A percentile compares a stretch with the other conserved stretches of the same genome.
phyloP scores from a whole-genome alignment of 2,113 vertebrate genomes.

The Phyllostomus hastatus region DNA sequence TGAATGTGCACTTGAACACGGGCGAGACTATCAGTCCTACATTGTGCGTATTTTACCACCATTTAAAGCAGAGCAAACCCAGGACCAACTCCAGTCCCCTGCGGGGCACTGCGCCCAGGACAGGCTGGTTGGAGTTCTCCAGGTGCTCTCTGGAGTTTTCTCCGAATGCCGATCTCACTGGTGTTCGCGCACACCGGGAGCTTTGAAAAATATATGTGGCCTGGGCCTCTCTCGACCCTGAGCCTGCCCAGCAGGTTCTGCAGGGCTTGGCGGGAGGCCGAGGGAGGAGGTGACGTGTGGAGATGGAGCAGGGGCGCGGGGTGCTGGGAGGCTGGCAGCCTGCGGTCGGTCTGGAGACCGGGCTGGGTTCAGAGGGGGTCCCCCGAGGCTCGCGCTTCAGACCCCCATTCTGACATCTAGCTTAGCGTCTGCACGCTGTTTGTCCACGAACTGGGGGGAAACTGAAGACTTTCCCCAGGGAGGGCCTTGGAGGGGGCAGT shows the following conservation, averaged over 20 bases:
- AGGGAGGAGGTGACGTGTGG: neutral
- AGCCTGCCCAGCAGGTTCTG: neutral
- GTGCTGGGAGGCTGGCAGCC: neutral
- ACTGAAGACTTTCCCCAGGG: neutral
- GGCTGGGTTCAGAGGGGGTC: neutral
- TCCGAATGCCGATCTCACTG: neutral
- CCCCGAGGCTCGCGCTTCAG: neutral
- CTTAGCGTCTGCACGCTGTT: neutral
- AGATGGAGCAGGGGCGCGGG: neutral
- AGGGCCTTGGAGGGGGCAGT: too few species aligned
- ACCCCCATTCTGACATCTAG: neutral
- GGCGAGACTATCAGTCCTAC: neutral
- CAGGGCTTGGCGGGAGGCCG: neutral
- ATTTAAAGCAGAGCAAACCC: neutral
- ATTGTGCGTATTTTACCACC: neutral
- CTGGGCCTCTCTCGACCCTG: neutral
- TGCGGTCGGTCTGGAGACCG: neutral
- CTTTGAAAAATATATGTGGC: neutral
- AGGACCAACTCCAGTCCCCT: neutral
- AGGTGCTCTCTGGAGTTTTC: neutral
- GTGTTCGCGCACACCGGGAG: neutral
- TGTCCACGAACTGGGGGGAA: neutral
- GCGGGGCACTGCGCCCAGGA: neutral
- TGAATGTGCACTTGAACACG: neutral
- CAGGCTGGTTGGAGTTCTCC: neutral